A percentile compares a stretch with the other conserved stretches of the same genome.
These are phyloP conservation scores for Bombylius discolor DNA, from an alignment of 2,888 invertebrate genomes.

Conservation along the genomic window DNA sequence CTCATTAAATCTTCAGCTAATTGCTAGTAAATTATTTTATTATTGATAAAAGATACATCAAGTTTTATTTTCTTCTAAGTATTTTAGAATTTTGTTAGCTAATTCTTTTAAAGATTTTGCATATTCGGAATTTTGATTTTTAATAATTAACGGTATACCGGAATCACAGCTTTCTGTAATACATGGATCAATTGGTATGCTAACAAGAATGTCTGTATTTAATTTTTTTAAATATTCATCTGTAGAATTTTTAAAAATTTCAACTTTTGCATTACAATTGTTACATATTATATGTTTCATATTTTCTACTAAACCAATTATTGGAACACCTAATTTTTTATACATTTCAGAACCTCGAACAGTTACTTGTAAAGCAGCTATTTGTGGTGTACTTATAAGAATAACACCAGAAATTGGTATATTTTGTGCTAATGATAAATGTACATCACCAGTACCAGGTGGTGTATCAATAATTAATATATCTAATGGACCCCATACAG, in stretches of 20 bases:
- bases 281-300: conserved; percentile 73
- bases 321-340: conserved; percentile 63
- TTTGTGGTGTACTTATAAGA: conserved; percentile 88
- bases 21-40: too few relatives aligned
- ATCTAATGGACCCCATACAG: conserved; percentile 81
- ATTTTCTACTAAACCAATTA: conserved; percentile 82
- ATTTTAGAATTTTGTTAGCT: background rate
- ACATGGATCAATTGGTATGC: conserved; percentile 32
- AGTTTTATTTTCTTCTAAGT: background rate
- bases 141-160: conserved; percentile 29
- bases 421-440: conserved; percentile 81
- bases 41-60: too few relatives aligned
- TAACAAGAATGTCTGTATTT: conserved; percentile 51
- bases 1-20: too few relatives aligned
- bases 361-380: conserved; percentile 74
- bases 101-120: conserved; percentile 7
- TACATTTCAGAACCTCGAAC: conserved; percentile 80
- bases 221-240: conserved; percentile 49
- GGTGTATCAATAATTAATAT: conserved; percentile 87
- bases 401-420: conserved; percentile 75
- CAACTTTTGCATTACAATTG: conserved; percentile 58
- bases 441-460: conserved; percentile 93
- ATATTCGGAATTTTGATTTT: conserved; percentile 26
- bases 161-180: conserved; percentile 31
- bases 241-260: conserved; percentile 59